These are phyloP conservation scores for Hartigia nigra DNA, from an alignment of 2,888 invertebrate species.

Conservation along the genomic window DNA sequence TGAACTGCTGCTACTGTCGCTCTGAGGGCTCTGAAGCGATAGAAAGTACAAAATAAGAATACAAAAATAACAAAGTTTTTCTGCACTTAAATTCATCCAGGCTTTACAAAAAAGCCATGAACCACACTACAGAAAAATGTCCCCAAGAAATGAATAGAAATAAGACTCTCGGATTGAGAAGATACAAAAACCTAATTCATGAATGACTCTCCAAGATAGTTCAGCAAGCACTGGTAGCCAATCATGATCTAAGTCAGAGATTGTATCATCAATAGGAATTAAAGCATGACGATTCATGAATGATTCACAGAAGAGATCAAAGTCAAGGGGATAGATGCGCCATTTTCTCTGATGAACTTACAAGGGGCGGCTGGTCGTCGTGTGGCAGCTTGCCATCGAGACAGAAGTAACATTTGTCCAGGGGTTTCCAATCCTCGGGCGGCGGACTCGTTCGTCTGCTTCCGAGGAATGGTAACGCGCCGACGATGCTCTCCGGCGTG, in stretches of 20 bases:
- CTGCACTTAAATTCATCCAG: not conserved
- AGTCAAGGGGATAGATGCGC: not conserved
- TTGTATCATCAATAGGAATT: not conserved
- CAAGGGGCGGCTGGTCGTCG: conserved; percentile 70
- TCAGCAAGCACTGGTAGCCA: not conserved
- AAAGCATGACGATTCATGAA: not conserved
- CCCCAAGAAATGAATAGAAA: not conserved
- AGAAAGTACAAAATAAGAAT: not conserved
- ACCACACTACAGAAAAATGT: not conserved
- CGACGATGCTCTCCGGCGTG: conserved; percentile 40
- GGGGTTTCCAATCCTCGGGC: conserved; percentile 81
- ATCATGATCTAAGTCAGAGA: not conserved
- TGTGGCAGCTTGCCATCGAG: conserved; percentile 77
- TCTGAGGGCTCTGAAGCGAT: conserved; percentile 60
- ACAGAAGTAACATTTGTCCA: conserved; percentile 88
- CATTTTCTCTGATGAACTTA: conserved; percentile 54
- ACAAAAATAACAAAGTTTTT: not conserved
- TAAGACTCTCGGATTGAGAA: not conserved
- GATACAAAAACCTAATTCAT: not conserved
- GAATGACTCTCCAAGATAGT: not conserved
- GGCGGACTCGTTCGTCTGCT: conserved; percentile 61
- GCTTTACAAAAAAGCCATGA: not conserved
- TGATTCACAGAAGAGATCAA: not conserved
- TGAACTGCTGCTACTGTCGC: conserved; percentile 65
- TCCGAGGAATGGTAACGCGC: conserved; percentile 46